These are phyloP conservation scores for Agrypnia vestita DNA, from an alignment of 1,140 invertebrate genomes.

Conservation along the genomic window DNA sequence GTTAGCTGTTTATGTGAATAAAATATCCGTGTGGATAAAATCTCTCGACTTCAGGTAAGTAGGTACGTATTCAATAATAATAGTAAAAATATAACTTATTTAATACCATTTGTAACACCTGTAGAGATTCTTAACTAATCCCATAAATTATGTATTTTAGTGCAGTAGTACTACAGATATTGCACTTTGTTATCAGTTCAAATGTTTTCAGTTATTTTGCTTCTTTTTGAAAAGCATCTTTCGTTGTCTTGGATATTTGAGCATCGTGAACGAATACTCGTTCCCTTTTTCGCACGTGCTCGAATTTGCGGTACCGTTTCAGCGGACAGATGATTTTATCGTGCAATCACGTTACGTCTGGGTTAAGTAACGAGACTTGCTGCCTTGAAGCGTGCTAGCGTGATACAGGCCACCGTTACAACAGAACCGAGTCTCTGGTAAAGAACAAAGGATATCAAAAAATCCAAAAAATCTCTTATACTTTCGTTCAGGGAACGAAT, in stretches of 20 bases:
- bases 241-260: not conserved
- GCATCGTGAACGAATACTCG: not conserved
- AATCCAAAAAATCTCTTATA: not conserved
- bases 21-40: too few species aligned
- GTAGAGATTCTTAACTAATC: too few species aligned
- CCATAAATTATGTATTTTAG: too few species aligned
- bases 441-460: slow-evolving; percentile 1
- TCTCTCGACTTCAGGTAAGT: too few species aligned
- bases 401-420: slow-evolving; percentile 38
- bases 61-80: too few species aligned
- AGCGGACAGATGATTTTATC: not conserved
- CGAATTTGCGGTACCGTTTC: not conserved
- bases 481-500: too few species aligned
- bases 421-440: slow-evolving; percentile 14
- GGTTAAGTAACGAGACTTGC: slow-evolving; percentile 32
- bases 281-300: not conserved
- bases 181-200: not conserved
- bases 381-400: slow-evolving; percentile 15
- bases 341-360: not conserved
- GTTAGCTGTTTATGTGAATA: too few species aligned
- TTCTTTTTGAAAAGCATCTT: not conserved
- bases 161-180: too few species aligned
- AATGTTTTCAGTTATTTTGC: not conserved
- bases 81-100: too few species aligned
- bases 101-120: too few species aligned